Conservation (phyloP, 2,113 vertebrate species). For the Cairina moschata region DNA sequence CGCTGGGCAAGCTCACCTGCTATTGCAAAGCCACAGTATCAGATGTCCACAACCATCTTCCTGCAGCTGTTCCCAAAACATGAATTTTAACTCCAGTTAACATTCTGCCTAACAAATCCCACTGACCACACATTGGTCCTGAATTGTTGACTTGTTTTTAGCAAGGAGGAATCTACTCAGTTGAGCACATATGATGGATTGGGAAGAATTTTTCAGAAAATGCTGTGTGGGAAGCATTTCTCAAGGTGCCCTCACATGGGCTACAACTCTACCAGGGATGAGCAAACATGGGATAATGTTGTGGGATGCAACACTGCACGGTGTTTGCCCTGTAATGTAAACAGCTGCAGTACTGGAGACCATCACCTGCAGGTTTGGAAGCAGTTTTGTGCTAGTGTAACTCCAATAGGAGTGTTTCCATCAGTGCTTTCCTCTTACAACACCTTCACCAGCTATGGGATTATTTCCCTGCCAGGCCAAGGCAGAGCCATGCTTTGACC, state of each 20-base stretch:
- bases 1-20: neutral
- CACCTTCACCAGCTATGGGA: neutral
- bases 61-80: neutral
- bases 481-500: fast-evolving
- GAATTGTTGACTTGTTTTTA: neutral
- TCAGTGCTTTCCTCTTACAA: fast-evolving
- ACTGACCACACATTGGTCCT: fast-evolving
- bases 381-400: neutral
- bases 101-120: neutral
- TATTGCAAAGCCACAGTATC: neutral
- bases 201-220: neutral
- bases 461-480: fast-evolving
- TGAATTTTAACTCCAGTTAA: no score
- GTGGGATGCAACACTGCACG: neutral
- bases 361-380: neutral
- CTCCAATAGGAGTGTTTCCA: neutral
- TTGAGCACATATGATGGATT: neutral
- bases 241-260: fast-evolving
- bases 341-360: neutral
- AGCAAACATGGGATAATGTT: fast-evolving
- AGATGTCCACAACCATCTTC: neutral
- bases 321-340: fast-evolving
- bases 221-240: fast-evolving
- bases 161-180: neutral
- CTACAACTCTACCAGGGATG: neutral